These are phyloP conservation scores for Drosophila suzukii DNA, from an alignment of 1,140 invertebrate genomes.

Conservation along the genomic window DNA sequence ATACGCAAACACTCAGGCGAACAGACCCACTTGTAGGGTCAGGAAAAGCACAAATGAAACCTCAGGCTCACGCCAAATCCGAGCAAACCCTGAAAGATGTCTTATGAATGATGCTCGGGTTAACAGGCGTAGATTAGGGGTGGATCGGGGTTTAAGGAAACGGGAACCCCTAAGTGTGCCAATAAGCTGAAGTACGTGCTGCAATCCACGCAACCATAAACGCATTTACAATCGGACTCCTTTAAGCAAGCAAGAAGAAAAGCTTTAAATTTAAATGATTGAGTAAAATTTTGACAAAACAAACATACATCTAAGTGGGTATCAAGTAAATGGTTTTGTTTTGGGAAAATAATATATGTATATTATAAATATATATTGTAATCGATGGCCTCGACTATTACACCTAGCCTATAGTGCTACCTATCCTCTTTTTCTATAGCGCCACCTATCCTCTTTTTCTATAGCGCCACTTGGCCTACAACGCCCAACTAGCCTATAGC, in stretches of 20 bases:
- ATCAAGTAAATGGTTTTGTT: too few species aligned
- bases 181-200: constrained; percentile 23
- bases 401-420: too few species aligned
- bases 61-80: constrained; percentile 63
- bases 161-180: background rate
- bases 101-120: constrained; percentile 30
- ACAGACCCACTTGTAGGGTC: background rate
- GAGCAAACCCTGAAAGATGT: constrained; percentile 1
- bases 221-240: background rate
- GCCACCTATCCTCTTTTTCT: too few species aligned
- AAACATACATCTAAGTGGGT: too few species aligned
- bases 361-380: too few species aligned
- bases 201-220: constrained; percentile 20
- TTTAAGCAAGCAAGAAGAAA: background rate
- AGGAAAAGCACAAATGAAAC: constrained; percentile 62
- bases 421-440: too few species aligned
- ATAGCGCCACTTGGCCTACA: too few species aligned
- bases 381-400: too few species aligned
- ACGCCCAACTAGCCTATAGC: too few species aligned
- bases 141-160: background rate
- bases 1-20: constrained; percentile 41
- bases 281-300: too few species aligned
- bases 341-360: too few species aligned
- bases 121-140: constrained; percentile 24
- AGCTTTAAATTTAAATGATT: too few species aligned